Percentiles rank a stretch among this genome's conserved stretches.
Evolutionary conservation across 2,888 invertebrate genomes (phyloP).

Genomic region (Anoplius nigerrimus): DNA sequence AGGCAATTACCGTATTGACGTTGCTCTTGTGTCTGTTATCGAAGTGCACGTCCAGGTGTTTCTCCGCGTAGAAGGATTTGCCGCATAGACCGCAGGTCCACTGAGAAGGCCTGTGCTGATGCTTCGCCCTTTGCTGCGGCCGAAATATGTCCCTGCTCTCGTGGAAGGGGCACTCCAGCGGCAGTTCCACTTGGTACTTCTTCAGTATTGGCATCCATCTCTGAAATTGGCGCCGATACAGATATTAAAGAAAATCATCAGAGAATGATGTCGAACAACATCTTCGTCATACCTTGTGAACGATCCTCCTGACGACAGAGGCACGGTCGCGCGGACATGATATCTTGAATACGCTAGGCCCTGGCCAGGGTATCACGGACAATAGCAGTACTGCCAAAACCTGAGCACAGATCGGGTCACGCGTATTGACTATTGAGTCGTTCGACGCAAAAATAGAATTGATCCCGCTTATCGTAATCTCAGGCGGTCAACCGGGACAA

Average conservation of each 20-base stretch:
- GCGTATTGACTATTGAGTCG: not conserved
- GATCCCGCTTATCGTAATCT: too few species aligned
- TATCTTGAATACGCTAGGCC: constrained; percentile 90
- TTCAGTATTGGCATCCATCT: constrained; percentile 94
- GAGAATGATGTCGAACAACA: too few species aligned
- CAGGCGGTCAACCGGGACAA: too few species aligned
- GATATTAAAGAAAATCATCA: too few species aligned
- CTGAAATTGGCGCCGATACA: constrained; percentile 68
- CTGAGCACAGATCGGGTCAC: constrained; percentile 74
- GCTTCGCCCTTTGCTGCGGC: constrained; percentile 90
- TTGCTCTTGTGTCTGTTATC: constrained; percentile 90
- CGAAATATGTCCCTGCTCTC: constrained; percentile 91
- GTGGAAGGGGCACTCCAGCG: constrained; percentile 93
- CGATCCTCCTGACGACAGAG: constrained; percentile 89
- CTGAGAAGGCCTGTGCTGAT: constrained; percentile 89
- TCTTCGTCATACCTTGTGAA: constrained; percentile 81
- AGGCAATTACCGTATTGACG: constrained; percentile 86
- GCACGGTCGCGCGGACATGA: constrained; percentile 93
- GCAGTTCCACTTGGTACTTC: constrained; percentile 90
- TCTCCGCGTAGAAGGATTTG: constrained; percentile 93
- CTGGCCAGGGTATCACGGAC: constrained; percentile 91
- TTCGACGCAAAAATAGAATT: too few species aligned
- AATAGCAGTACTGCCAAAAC: constrained; percentile 88
- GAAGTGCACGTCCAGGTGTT: constrained; percentile 91
- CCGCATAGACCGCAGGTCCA: constrained; percentile 95